These are phyloP conservation scores for Monopis laevigella DNA, from an alignment of 2,888 invertebrate species.

Conservation along the genomic window DNA sequence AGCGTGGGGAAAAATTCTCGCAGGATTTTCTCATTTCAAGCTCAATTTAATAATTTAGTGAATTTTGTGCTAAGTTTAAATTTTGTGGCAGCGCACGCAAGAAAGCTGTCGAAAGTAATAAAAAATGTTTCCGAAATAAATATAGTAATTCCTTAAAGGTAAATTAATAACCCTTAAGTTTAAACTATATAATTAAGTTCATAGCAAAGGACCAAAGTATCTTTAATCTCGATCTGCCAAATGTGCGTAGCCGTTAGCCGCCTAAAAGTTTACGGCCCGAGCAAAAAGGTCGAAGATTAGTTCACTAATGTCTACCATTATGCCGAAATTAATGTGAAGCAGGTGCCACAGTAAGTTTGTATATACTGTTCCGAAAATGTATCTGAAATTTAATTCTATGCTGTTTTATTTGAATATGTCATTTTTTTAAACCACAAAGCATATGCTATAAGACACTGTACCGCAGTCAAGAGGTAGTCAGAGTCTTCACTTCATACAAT, in stretches of 20 bases:
- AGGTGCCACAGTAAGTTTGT: too few relatives aligned
- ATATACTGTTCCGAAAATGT: too few relatives aligned
- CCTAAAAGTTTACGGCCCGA: slow-evolving; percentile 12
- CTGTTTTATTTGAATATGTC: too few relatives aligned
- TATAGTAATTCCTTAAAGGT: too few relatives aligned
- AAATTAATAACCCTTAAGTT: too few relatives aligned
- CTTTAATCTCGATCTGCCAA: slow-evolving; percentile 9
- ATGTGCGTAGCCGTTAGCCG: slow-evolving; percentile 12
- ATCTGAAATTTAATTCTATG: too few relatives aligned
- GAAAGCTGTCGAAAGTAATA: not conserved
- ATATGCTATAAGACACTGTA: too few relatives aligned
- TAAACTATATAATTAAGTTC: slow-evolving; percentile 5
- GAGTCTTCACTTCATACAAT: too few relatives aligned
- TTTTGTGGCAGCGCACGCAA: not conserved
- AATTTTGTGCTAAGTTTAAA: too few relatives aligned
- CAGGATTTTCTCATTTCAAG: slow-evolving; percentile 51
- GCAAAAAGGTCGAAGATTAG: slow-evolving; percentile 14
- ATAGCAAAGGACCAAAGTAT: slow-evolving; percentile 11
- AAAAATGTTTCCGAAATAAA: too few relatives aligned
- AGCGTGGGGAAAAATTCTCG: slow-evolving; percentile 29
- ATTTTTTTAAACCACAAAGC: too few relatives aligned
- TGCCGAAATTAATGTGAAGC: slow-evolving; percentile 11
- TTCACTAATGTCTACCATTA: slow-evolving; percentile 13
- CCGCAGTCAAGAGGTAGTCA: too few relatives aligned
- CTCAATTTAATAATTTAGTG: slow-evolving; percentile 38